A percentile compares a stretch with the other conserved stretches of the same genome.
Evolutionary conservation across 2,113 vertebrate species (phyloP).

Genomic region (Excalfactoria chinensis): DNA sequence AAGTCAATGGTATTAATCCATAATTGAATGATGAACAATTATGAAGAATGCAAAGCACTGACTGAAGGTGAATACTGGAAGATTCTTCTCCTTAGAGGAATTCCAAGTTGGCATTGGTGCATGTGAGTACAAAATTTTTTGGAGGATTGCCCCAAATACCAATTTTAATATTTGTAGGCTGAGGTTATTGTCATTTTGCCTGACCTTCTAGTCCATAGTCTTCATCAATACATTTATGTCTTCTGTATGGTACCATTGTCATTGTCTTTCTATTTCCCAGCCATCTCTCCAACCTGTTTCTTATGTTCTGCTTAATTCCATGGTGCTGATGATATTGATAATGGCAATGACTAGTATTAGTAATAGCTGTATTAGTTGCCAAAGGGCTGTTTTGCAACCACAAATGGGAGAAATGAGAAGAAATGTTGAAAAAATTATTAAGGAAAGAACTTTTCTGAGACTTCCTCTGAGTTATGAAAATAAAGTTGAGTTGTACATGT

Average conservation of each 20-base stretch:
- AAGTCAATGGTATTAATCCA: not conserved
- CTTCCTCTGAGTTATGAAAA: not conserved
- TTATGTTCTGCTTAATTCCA: not conserved
- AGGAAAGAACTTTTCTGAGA: not conserved
- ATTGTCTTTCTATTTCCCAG: not conserved
- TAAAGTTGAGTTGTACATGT: not conserved
- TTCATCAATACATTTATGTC: not conserved
- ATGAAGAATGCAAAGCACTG: not conserved
- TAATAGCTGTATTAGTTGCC: not conserved
- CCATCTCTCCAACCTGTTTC: not conserved
- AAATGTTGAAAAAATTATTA: not conserved
- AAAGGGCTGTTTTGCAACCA: not conserved
- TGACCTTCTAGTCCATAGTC: not conserved
- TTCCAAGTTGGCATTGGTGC: not conserved
- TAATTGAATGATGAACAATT: not conserved
- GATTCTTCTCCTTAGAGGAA: not conserved
- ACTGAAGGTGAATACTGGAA: not conserved
- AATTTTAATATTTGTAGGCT: not conserved
- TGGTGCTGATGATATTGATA: not conserved
- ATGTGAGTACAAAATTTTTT: not conserved
- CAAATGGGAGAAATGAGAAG: not conserved
- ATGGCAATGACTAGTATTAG: not conserved
- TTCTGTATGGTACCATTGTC: accelerated
- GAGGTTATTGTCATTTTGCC: not conserved
- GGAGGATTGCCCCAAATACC: not conserved